phyloP scores from a whole-genome alignment of 23 tunicate genomes.

The Diplosoma virens region DNA sequence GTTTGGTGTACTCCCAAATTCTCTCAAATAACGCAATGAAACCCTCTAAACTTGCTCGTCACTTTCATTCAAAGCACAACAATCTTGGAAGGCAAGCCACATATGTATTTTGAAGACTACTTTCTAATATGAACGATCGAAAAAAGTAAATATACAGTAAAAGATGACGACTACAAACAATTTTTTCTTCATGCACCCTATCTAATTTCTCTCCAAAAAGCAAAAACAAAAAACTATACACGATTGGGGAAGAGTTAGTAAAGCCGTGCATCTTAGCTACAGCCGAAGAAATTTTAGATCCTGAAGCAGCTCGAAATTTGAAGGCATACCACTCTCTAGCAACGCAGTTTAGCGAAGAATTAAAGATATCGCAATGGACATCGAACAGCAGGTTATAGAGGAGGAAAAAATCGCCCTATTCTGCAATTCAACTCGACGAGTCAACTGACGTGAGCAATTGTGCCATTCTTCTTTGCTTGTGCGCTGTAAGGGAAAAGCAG shows the following conservation, averaged over 20 bases:
- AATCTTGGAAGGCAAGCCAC: background rate
- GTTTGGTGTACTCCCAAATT: background rate
- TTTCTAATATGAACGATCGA: background rate
- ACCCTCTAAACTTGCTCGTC: background rate
- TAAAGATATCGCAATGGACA: background rate
- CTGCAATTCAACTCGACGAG: constrained; percentile 6
- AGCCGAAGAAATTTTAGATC: background rate
- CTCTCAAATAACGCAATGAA: background rate
- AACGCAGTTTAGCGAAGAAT: background rate
- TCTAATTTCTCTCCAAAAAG: background rate
- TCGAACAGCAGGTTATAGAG: too few relatives aligned
- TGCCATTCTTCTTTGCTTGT: background rate
- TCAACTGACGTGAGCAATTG: background rate
- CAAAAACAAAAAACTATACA: too few relatives aligned
- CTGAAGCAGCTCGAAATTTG: background rate
- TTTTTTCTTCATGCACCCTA: background rate
- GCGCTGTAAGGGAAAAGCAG: too few relatives aligned
- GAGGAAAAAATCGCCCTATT: background rate
- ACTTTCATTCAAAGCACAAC: background rate
- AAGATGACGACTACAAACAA: background rate
- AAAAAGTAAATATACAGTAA: background rate
- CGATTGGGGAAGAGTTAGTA: too few relatives aligned
- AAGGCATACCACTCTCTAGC: too few relatives aligned
- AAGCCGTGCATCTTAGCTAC: too few relatives aligned
- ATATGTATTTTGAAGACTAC: too few relatives aligned